These are phyloP conservation scores for Argyrosomus japonicus DNA, from an alignment of 2,113 vertebrate species.

Conservation along the genomic window DNA sequence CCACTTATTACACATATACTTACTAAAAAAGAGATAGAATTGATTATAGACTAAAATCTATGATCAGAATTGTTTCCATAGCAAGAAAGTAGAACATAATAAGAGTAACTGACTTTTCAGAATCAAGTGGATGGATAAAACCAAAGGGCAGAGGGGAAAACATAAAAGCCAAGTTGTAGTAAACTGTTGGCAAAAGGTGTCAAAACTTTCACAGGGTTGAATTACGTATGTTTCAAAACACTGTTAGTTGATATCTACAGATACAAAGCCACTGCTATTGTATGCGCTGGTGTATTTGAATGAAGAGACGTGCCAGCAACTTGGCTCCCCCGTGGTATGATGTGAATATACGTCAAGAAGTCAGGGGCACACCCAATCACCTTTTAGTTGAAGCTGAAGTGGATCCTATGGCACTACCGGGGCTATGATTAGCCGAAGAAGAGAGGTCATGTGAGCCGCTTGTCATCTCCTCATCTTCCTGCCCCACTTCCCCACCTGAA, in stretches of 20 bases:
- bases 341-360: neutral
- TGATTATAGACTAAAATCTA: too few species aligned
- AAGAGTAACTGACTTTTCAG: too few species aligned
- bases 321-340: neutral
- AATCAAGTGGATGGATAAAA: neutral
- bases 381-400: constrained; percentile 80
- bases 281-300: neutral
- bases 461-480: constrained; percentile 70
- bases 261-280: neutral
- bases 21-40: too few species aligned
- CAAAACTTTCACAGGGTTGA: too few species aligned
- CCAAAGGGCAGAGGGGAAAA: neutral
- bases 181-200: neutral
- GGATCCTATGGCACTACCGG: constrained; percentile 61
- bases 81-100: too few species aligned
- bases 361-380: constrained; percentile 58
- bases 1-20: too few species aligned
- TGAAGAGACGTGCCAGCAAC: neutral
- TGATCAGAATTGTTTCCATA: too few species aligned
- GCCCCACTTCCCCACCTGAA: constrained; percentile 61
- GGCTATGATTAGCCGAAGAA: constrained; percentile 62
- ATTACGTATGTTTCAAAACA: neutral
- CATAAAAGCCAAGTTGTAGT: neutral
- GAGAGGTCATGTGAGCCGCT: constrained; percentile 46
- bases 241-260: neutral